Base-by-base conservation (phyloP, 2,797 vertebrate species). In the Protonibea diacanthus region DNA sequence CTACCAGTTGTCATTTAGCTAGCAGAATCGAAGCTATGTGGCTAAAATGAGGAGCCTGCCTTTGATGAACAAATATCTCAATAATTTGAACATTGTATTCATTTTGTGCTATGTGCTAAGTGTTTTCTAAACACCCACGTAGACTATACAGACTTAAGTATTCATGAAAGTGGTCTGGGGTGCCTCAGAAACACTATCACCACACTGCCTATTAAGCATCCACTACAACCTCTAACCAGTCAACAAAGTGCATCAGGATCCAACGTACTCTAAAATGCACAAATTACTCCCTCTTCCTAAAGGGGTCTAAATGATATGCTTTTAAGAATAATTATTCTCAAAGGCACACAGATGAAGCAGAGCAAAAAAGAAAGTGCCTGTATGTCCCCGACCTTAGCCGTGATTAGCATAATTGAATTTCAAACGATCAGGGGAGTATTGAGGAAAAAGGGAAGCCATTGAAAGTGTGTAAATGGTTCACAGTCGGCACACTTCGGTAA, bases 331-430 rank as follows among this genome's bases (percentile, higher is more conserved):
- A 94, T 93, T 93, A 93, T 90, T 91, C 81, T 91, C 88, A 85
- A 91, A 89, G 82, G 85, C 74, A 71, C 48, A 40, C 29, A 57
- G 80, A 86, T 78, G 81, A 87, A 89, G 78, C 87, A 47, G 78
- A 84, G 85, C 49, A 84, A 85, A 77, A 40, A 61, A 77, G 69
- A 81, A 65, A 69, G 84, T 72, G 85, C 64, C 74, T 71, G 58
- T 27, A 74, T 89, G 85, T 91, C 88, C 86, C 89, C 60, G 81
- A 92, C 92, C 92, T 90, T 62, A 62, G 79, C 53, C 58, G 5
- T 69, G 66, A 94, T 95, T 93, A 93, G 81, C 91, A 94, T 95
- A 94, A 95, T 93, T 95, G 93, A 92, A 94, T 95, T 95, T 94
- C 90, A 93, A 94, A 91, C 45, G 53, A 95, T 91, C 84, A 64